A percentile compares a stretch with the other conserved stretches of the same genome.
These are phyloP conservation scores for Palythoa grandis DNA, from an alignment of 92 coral and sea anemone species.

Conservation along the genomic window DNA sequence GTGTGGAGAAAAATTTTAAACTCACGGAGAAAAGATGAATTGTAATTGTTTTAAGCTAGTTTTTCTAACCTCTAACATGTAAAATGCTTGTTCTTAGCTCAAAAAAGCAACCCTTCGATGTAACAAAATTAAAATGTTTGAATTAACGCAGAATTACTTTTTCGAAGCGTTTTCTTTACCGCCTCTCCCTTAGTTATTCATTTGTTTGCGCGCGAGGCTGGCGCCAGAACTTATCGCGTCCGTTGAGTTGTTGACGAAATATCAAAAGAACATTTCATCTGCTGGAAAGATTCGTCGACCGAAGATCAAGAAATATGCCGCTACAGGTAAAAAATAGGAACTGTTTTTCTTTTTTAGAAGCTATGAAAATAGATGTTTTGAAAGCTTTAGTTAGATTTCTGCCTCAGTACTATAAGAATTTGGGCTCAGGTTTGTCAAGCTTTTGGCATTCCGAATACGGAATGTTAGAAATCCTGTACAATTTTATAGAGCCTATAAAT, in stretches of 20 bases:
- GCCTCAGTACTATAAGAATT: background rate
- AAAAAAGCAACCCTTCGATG: background rate
- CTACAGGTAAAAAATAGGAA: background rate
- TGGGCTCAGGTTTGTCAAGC: background rate
- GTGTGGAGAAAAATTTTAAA: background rate
- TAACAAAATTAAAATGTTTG: background rate
- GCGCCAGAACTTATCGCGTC: slow-evolving; percentile 39
- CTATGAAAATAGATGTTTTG: background rate
- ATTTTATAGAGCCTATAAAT: background rate
- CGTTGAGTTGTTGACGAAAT: slow-evolving; percentile 19
- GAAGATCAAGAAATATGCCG: slow-evolving; percentile 12
- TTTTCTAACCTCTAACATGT: background rate
- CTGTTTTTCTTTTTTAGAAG: background rate
- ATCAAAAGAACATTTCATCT: background rate
- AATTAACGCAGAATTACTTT: background rate
- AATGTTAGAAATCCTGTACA: too few species aligned
- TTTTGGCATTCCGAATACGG: background rate
- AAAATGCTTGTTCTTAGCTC: too few species aligned
- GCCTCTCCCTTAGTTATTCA: slow-evolving; percentile 8
- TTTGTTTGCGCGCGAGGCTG: slow-evolving; percentile 38
- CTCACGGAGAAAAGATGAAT: background rate
- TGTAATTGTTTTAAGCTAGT: background rate
- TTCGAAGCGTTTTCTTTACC: background rate
- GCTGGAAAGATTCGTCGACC: background rate
- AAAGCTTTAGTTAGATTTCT: background rate